Evolutionary conservation across 2,888 invertebrate genomes (phyloP), one percentile per base, ranked within the genome.

Genomic region (Cyrtodaria siliqua): DNA sequence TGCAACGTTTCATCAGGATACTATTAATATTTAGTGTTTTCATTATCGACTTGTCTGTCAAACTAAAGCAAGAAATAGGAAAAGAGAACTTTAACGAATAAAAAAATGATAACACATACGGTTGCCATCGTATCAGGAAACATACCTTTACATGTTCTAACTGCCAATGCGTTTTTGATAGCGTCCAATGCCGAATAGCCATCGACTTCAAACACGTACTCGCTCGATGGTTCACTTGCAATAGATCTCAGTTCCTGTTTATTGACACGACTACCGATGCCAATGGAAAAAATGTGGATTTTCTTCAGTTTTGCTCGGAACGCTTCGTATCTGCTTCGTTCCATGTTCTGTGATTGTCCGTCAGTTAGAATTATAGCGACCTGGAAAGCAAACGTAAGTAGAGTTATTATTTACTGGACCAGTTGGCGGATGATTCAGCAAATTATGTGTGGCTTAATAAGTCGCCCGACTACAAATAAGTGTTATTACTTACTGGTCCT

Each of bases 351-450:
- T 1, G 88, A 88, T 60, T 86, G 84, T 23, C 90, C 90, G 70
- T 90, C 90, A 0, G 90, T 90, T 57, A 90, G 73, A 16, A 90
- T 79, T 38, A 90, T 86, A 2, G 81, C 88, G n/a, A 89, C 75
- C 82, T 82, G 59, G 1, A 71, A 69, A 44, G 20, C 14, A 40
- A 33, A n/a, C n/a, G n/a, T n/a, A n/a, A n/a, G n/a, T n/a, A n/a
- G n/a, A n/a, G n/a, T n/a, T n/a, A n/a, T n/a, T n/a, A n/a, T n/a
- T n/a, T n/a, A n/a, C n/a, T n/a, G n/a, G n/a, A n/a, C n/a, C n/a
- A n/a, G n/a, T n/a, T n/a, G n/a, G n/a, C n/a, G n/a, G n/a, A n/a
- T n/a, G n/a, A n/a, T n/a, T n/a, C n/a, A n/a, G n/a, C n/a, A n/a
- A n/a, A n/a, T n/a, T n/a, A n/a, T n/a, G n/a, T n/a, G n/a, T n/a